These are phyloP conservation scores for Bradypus variegatus DNA, from an alignment of 2,797 vertebrate genomes.

Conservation along the genomic window DNA sequence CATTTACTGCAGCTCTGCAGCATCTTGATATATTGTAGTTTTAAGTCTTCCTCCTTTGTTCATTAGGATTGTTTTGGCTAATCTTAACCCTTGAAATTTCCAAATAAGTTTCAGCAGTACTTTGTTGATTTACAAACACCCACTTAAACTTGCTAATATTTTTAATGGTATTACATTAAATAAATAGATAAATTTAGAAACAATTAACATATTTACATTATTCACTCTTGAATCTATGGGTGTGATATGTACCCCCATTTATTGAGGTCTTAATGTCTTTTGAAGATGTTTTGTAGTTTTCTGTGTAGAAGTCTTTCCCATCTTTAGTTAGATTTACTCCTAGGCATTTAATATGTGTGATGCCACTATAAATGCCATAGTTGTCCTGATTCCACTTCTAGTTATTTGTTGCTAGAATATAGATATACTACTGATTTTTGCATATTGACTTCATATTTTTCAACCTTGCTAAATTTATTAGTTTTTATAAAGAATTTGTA, in stretches of 20 bases:
- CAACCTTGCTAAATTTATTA: slow-evolving; percentile 5
- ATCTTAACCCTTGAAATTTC: neutral
- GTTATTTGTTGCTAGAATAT: neutral
- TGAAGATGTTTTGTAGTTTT: neutral
- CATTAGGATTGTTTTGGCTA: neutral
- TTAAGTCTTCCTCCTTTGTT: neutral
- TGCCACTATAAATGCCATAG: neutral
- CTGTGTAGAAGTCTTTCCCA: neutral
- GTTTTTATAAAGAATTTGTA: neutral
- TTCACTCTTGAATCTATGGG: too few relatives aligned
- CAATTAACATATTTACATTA: neutral
- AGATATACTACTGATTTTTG: neutral
- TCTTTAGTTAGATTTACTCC: neutral
- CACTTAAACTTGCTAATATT: neutral
- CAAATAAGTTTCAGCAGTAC: neutral
- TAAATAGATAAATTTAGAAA: neutral
- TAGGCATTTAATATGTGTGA: neutral
- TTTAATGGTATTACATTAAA: neutral
- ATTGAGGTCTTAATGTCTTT: neutral
- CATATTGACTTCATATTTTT: slow-evolving; percentile 11
- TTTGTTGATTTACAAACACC: neutral
- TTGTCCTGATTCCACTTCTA: slow-evolving; percentile 1
- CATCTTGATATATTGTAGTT: neutral
- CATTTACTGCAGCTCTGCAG: neutral
- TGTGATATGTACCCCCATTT: neutral